phyloP scores from a whole-genome alignment of 2,113 vertebrate genomes.

The Pycnonotus jocosus region DNA sequence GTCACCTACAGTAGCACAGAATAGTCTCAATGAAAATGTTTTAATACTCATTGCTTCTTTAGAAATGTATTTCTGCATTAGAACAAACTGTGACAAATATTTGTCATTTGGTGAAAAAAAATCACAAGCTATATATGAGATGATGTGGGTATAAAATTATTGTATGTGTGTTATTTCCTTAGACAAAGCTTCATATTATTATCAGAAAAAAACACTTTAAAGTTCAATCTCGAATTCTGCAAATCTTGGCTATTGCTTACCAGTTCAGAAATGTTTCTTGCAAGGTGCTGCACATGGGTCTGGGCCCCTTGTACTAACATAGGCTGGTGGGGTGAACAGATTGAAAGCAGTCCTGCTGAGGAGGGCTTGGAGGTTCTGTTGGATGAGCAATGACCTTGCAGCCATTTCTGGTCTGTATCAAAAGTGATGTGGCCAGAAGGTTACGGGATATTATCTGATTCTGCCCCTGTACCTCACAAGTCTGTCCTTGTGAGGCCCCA shows the following conservation, averaged over 20 bases:
- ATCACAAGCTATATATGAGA: background rate
- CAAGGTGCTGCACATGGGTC: background rate
- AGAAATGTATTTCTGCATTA: background rate
- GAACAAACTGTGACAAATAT: background rate
- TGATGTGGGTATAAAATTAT: background rate
- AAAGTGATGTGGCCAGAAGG: rapidly evolving
- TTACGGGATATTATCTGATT: background rate
- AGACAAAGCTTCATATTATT: background rate
- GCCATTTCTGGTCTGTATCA: background rate
- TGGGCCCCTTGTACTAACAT: background rate
- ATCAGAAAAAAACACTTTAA: background rate
- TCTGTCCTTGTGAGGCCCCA: too few relatives aligned
- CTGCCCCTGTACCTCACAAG: too few relatives aligned
- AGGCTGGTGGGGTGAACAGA: background rate
- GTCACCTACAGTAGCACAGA: background rate
- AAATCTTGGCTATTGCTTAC: background rate
- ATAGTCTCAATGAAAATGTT: background rate
- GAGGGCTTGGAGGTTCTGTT: background rate
- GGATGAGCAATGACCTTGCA: background rate
- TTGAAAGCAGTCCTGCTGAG: background rate
- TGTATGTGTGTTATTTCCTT: background rate
- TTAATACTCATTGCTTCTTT: background rate
- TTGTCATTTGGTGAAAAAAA: background rate
- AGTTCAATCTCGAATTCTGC: background rate
- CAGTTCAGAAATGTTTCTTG: background rate